Evolutionary conservation across 2,113 vertebrate genomes (phyloP), one percentile per base, ranked within the genome.

Genomic region (Ceyx melanurus): DNA sequence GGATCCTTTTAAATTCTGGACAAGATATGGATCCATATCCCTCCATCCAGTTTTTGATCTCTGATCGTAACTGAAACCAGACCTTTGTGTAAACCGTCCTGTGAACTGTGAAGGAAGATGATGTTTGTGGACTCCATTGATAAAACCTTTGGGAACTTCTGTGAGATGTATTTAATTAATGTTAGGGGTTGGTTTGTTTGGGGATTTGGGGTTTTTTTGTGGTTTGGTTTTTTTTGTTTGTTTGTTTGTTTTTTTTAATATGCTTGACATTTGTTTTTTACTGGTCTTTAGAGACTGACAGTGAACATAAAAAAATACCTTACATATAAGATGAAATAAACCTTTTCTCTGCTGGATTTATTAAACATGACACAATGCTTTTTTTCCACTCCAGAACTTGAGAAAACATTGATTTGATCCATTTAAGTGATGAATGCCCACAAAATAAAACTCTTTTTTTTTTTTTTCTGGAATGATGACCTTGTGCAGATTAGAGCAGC

Each of bases 401-500:
- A 88, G 66, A 89, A 95, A 92, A 67, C 33, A 64, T 82, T 79
- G 37, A 90, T 93, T 90, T 9, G 2, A 78, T 77, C 48, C 67
- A 92, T 85, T 87, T 65, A 86, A 86, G 45, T 94, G 93, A 95
- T 66, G 81, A 87, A 95, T 89, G 50, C 31, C 45, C 82, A 87
- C 53, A 80, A 81, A 96, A 86, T 66, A 73, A 95, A 92, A 51
- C 35, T 37, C 13, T 62, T 88, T 89, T 73, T 54, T 5, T 61
- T 23, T 35, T 40, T 26, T 29, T 42, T 13, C 78, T 90, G 80
- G 68, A 93, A 87, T 57, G 25, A 81, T 75, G 92, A 94, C 90
- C 72, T 88, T 80, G 61, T 57, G 93, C 75, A 93, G 68, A 92
- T 92, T 91, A 92, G 82, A 95, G 61, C 64, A 91, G 67, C 77